Conservation (phyloP, 2,113 vertebrate species). For the Chroicocephalus ridibundus region DNA sequence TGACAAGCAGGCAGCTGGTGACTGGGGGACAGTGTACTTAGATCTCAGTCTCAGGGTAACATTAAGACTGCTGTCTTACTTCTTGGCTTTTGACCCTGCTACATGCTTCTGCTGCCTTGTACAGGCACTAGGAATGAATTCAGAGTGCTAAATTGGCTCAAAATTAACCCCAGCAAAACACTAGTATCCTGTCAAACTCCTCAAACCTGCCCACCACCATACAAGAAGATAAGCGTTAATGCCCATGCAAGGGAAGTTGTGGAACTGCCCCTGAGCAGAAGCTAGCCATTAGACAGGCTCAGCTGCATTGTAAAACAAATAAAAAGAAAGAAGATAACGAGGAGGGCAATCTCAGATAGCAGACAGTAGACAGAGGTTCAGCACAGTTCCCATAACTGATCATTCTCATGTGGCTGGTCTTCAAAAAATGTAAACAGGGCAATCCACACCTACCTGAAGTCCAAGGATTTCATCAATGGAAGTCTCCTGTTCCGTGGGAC, state of each 20-base stretch:
- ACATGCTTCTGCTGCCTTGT: background rate
- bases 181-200: background rate
- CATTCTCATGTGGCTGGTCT: background rate
- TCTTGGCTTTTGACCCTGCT: background rate
- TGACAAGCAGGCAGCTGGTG: background rate
- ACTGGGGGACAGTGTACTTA: background rate
- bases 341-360: background rate
- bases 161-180: background rate
- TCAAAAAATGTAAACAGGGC: background rate
- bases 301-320: background rate
- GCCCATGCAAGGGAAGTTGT: background rate
- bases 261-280: background rate
- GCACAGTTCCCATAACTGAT: background rate
- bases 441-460: constrained; percentile 82
- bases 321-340: background rate
- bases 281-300: background rate
- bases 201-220: background rate
- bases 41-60: background rate
- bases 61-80: background rate
- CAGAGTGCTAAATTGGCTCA: background rate
- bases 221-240: background rate
- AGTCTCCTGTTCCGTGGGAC: constrained; percentile 84
- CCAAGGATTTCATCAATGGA: constrained; percentile 97
- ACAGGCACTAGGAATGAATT: background rate
- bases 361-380: background rate